Evolutionary conservation across 2,888 invertebrate genomes (phyloP).

Genomic region (Panopea generosa): DNA sequence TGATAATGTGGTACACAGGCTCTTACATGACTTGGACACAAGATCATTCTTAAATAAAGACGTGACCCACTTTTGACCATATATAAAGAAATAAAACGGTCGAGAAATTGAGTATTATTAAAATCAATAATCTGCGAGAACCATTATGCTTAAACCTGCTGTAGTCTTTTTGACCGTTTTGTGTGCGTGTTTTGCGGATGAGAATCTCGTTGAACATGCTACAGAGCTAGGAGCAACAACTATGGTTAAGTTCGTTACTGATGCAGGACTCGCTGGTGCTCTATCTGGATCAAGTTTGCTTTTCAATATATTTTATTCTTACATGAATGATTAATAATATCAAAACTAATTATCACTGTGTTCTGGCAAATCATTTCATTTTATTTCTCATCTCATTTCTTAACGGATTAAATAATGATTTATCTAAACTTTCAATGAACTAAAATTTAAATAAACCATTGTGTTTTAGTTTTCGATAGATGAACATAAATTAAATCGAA

Average conservation of each 20-base stretch:
- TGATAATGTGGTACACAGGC: no score
- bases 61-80: not conserved
- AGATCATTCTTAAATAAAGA: not conserved
- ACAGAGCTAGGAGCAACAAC: conserved; percentile 61
- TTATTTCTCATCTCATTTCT: no score
- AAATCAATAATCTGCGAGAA: no score
- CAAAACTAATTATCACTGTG: not conserved
- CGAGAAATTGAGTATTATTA: no score
- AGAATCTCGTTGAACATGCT: conserved; percentile 51
- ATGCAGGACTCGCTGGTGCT: conserved; percentile 50
- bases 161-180: not conserved
- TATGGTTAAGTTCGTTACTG: conserved; percentile 40
- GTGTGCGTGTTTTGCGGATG: conserved; percentile 3
- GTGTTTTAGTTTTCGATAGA: no score
- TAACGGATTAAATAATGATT: no score
- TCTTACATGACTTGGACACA: no score
- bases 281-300: conserved; percentile 52
- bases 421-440: no score
- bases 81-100: not conserved
- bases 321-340: not conserved
- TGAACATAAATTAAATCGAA: no score
- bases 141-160: no score
- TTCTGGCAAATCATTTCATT: not conserved
- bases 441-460: no score
- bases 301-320: no score